Conservation (phyloP, 2,113 vertebrate genomes). For the Brevimyrus niger region DNA sequence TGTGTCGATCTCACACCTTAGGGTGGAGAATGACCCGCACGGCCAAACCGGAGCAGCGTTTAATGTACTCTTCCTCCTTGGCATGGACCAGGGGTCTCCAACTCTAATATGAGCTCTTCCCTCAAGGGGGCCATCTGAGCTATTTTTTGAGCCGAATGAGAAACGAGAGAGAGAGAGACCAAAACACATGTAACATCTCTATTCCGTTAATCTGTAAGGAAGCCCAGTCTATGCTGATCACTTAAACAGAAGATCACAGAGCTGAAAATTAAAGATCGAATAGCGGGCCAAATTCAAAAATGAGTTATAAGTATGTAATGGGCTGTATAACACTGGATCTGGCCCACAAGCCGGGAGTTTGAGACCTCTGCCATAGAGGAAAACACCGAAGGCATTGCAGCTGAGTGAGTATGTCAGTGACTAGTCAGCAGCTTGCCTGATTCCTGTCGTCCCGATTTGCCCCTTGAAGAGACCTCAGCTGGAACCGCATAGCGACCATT, state of each 20-base stretch:
- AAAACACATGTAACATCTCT: not conserved
- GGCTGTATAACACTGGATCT: not conserved
- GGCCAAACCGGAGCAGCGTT: not conserved
- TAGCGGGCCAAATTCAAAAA: not conserved
- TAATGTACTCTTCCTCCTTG: not conserved
- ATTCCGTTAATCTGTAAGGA: not conserved
- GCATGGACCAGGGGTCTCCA: not conserved
- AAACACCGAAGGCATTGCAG: not conserved
- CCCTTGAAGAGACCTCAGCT: constrained; percentile 79
- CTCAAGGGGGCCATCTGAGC: not conserved
- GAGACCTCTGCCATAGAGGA: not conserved
- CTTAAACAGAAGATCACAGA: not conserved
- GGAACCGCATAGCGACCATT: constrained; percentile 77
- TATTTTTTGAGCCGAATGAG: not conserved
- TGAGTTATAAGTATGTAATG: not conserved
- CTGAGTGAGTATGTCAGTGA: not conserved
- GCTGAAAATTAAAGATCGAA: not conserved
- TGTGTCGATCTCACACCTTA: not conserved
- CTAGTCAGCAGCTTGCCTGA: not conserved
- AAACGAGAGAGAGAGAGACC: not conserved
- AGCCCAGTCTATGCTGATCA: not conserved
- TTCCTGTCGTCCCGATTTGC: constrained; percentile 1
- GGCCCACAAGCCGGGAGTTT: not conserved
- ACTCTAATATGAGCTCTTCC: not conserved
- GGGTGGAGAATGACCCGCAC: not conserved